phyloP scores from a whole-genome alignment of 2,888 invertebrate genomes.

The Drosophila yooni region DNA sequence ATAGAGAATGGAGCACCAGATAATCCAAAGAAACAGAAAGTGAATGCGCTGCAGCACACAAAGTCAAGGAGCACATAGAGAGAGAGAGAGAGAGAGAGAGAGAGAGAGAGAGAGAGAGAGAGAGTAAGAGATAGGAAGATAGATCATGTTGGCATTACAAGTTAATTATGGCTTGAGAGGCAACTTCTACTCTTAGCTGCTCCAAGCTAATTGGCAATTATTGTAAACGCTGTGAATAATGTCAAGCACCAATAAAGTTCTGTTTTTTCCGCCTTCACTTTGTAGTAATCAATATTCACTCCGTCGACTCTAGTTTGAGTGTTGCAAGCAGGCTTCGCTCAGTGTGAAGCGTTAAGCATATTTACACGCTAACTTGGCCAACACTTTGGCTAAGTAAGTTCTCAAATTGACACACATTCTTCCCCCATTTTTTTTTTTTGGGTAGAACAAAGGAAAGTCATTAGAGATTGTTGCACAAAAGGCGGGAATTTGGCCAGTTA shows the following conservation, averaged over 20 bases:
- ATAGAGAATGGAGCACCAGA: conserved; percentile 5
- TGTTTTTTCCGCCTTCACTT: conserved; percentile 37
- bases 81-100: not conserved
- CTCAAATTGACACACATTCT: conserved; percentile 69
- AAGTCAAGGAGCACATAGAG: not conserved
- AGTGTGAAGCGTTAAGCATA: conserved; percentile 56
- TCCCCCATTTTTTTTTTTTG: conserved; percentile 1
- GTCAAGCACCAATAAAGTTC: conserved; percentile 38
- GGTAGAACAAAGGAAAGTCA: conserved; percentile 63
- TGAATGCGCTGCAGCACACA: conserved; percentile 1
- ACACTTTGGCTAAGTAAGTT: conserved; percentile 56
- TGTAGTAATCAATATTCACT: conserved; percentile 14
- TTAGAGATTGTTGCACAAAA: conserved; percentile 67
- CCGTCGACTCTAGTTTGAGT: conserved; percentile 46
- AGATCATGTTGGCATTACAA: conserved; percentile 7
- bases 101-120: no score
- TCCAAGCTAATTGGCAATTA: conserved; percentile 29
- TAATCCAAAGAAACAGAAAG: conserved; percentile 34
- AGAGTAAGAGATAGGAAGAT: not conserved
- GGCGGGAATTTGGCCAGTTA: conserved; percentile 49
- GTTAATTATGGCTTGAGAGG: conserved; percentile 7
- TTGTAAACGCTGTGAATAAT: conserved; percentile 26
- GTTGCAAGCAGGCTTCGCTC: conserved; percentile 32
- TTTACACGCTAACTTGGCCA: conserved; percentile 64
- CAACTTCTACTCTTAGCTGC: not conserved